These are phyloP conservation scores for Rattus norvegicus DNA, from an alignment of 2,113 vertebrate species.

Conservation along the genomic window DNA sequence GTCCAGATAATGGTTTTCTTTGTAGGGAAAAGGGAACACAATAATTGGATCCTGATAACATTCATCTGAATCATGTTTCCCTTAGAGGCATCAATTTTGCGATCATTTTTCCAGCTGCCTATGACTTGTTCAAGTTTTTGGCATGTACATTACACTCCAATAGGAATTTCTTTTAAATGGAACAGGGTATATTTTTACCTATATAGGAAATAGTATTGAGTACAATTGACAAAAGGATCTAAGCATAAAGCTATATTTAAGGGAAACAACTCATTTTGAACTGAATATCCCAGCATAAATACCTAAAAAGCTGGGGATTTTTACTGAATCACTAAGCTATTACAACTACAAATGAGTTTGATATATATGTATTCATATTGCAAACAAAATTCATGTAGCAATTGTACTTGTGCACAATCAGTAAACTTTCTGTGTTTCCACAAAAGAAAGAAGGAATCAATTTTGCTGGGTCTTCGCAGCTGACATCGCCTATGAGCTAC, in stretches of 20 bases:
- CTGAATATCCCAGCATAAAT: not conserved
- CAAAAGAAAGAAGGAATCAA: conserved; percentile 42
- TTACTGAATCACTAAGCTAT: conserved; percentile 32
- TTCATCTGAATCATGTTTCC: conserved; percentile 20
- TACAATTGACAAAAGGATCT: not conserved
- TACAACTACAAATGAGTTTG: conserved; percentile 9
- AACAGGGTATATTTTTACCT: not conserved
- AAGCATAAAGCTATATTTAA: conserved; percentile 45
- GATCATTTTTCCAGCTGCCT: not conserved
- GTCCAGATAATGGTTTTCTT: conserved; percentile 17
- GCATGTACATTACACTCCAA: not conserved
- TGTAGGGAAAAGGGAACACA: not conserved
- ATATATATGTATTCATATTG: not conserved
- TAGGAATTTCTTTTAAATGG: not conserved
- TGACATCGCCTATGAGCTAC: not conserved
- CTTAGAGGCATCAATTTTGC: not conserved
- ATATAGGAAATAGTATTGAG: conserved; percentile 29
- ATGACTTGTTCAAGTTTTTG: conserved; percentile 17
- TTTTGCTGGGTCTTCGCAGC: not conserved
- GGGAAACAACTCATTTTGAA: conserved; percentile 46
- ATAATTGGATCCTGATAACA: not conserved
- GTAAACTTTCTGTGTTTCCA: conserved; percentile 35
- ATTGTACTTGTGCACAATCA: conserved; percentile 38
- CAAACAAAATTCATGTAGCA: conserved; percentile 42
- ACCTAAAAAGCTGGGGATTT: not conserved